Evolutionary conservation across 2,113 vertebrate species (phyloP).

Genomic region (Myiozetetes cayanensis): DNA sequence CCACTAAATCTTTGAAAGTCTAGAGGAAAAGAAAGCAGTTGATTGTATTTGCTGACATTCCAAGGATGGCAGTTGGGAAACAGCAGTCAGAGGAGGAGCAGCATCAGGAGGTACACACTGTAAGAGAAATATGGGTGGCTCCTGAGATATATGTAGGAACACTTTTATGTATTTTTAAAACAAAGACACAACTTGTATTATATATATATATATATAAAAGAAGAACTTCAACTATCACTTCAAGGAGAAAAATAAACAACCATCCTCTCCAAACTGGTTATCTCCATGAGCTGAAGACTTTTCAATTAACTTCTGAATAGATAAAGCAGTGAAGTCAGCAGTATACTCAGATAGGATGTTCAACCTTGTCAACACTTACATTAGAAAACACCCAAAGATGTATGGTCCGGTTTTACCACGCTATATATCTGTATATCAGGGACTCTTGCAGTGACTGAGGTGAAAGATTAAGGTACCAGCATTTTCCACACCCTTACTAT

Average conservation of each 20-base stretch:
- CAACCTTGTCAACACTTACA: neutral
- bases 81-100: neutral
- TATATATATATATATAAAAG: neutral
- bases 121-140: neutral
- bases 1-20: constrained; percentile 14
- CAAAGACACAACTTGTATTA: neutral
- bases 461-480: neutral
- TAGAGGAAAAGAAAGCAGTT: constrained; percentile 16
- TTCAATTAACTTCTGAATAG: neutral
- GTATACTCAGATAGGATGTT: neutral
- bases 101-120: neutral
- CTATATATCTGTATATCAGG: neutral
- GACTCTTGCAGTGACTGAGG: neutral
- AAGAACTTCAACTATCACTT: neutral
- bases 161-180: neutral
- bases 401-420: neutral
- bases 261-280: neutral
- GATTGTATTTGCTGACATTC: constrained; percentile 36
- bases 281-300: neutral
- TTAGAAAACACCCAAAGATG: neutral
- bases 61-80: neutral
- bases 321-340: neutral
- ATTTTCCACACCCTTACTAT: neutral
- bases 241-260: neutral
- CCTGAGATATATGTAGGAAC: neutral